Percentiles rank a stretch among this genome's conserved stretches.
These are phyloP conservation scores for Drosophila yooni DNA, from an alignment of 2,888 invertebrate species.

Conservation along the genomic window DNA sequence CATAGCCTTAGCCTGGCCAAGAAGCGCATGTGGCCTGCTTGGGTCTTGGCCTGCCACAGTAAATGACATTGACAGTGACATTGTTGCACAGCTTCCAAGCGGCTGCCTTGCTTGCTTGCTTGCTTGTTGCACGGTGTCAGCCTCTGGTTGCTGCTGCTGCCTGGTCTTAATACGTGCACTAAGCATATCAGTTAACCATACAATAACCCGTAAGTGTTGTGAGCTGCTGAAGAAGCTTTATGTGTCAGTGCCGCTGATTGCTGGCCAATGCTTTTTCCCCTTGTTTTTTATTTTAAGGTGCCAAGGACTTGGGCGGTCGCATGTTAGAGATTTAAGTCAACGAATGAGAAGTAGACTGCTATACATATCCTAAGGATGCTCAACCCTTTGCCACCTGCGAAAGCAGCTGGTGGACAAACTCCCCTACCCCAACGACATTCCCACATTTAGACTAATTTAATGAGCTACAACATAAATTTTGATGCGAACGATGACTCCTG, in stretches of 20 bases:
- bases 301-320: slow-evolving; percentile 33
- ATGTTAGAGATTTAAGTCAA: slow-evolving; percentile 24
- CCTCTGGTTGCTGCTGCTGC: slow-evolving; percentile 21
- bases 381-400: slow-evolving; percentile 60
- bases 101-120: slow-evolving; percentile 14
- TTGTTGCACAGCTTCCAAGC: slow-evolving; percentile 53
- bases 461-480: slow-evolving; percentile 78
- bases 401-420: slow-evolving; percentile 24
- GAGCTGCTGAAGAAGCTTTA: slow-evolving; percentile 83
- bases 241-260: slow-evolving; percentile 80
- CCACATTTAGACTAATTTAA: slow-evolving; percentile 80
- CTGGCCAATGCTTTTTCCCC: slow-evolving; percentile 33
- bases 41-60: slow-evolving; percentile 57
- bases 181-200: slow-evolving; percentile 79
- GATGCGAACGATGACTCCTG: slow-evolving; percentile 61
- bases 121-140: slow-evolving; percentile 8
- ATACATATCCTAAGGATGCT: slow-evolving; percentile 30
- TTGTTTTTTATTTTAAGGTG: background rate
- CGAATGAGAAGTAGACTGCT: background rate
- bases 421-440: slow-evolving; percentile 10
- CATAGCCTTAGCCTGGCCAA: slow-evolving; percentile 25
- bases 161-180: slow-evolving; percentile 78
- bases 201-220: slow-evolving; percentile 78
- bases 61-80: slow-evolving; percentile 84
- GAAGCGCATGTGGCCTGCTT: slow-evolving; percentile 28